phyloP scores from a whole-genome alignment of 2,888 invertebrate genomes.

The Itoplectis maculator region DNA sequence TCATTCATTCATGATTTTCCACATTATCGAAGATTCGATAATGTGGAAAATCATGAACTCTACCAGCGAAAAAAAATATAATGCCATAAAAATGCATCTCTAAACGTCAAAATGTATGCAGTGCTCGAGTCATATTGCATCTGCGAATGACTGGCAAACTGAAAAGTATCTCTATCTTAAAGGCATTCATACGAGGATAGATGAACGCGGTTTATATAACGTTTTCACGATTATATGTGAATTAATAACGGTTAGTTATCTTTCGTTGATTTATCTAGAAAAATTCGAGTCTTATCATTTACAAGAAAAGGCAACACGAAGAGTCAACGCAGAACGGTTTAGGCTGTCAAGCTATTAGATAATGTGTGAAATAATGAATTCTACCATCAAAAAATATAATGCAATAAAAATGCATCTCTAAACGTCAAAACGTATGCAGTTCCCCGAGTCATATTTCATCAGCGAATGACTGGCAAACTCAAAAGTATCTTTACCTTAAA shows the following conservation, averaged over 20 bases:
- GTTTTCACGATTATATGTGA: slow-evolving; percentile 28
- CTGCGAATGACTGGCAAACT: no score
- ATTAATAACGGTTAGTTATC: slow-evolving; percentile 9
- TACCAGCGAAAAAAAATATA: no score
- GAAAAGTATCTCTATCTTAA: background rate
- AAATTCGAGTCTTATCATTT: slow-evolving; percentile 1
- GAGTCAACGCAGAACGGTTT: background rate
- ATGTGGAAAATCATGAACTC: background rate
- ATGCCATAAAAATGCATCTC: no score
- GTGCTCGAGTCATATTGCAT: no score
- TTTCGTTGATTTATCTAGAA: slow-evolving; percentile 3
- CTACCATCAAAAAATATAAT: no score
- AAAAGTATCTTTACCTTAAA: slow-evolving; percentile 23
- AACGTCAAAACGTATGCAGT: no score
- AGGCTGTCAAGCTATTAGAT: background rate
- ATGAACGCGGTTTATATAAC: no score
- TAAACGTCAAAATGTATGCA: no score
- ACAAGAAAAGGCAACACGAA: background rate
- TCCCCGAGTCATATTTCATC: background rate
- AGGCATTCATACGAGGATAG: background rate
- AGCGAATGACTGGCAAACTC: background rate
- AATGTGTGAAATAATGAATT: background rate
- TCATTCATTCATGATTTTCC: no score
- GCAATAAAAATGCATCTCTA: no score
- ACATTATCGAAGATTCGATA: background rate